A percentile compares a stretch with the other conserved stretches of the same genome.
These are phyloP conservation scores for Crypturellus undulatus DNA, from an alignment of 2,113 vertebrate species.

Conservation along the genomic window DNA sequence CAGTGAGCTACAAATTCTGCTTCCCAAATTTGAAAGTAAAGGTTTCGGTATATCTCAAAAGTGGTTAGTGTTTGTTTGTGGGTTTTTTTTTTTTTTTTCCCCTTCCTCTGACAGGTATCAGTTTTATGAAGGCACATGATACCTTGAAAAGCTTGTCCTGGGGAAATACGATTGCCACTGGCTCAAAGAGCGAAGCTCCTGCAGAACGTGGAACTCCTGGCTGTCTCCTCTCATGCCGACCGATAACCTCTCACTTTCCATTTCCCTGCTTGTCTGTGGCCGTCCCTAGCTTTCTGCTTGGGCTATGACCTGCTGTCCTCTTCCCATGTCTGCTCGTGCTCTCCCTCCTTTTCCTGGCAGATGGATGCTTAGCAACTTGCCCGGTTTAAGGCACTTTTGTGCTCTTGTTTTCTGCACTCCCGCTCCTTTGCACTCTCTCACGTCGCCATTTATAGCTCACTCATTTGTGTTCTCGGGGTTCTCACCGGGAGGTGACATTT, in stretches of 20 bases:
- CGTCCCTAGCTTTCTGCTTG: background rate
- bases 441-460: background rate
- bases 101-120: background rate
- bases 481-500: background rate
- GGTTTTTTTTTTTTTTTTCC: background rate
- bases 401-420: background rate
- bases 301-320: background rate
- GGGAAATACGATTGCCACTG: background rate
- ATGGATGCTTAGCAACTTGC: background rate
- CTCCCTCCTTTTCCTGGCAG: fast-evolving
- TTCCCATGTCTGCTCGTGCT: background rate
- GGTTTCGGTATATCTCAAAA: background rate
- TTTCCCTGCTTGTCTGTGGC: background rate
- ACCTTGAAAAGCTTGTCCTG: background rate
- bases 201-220: background rate
- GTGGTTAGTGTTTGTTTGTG: background rate
- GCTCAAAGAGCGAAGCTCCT: background rate
- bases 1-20: background rate
- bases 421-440: background rate
- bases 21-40: background rate
- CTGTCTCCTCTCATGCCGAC: background rate
- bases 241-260: fast-evolving
- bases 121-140: background rate
- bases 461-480: background rate
- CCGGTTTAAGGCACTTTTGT: background rate